These are phyloP conservation scores for Sardina pilchardus DNA, from an alignment of 2,113 vertebrate genomes.

Conservation along the genomic window DNA sequence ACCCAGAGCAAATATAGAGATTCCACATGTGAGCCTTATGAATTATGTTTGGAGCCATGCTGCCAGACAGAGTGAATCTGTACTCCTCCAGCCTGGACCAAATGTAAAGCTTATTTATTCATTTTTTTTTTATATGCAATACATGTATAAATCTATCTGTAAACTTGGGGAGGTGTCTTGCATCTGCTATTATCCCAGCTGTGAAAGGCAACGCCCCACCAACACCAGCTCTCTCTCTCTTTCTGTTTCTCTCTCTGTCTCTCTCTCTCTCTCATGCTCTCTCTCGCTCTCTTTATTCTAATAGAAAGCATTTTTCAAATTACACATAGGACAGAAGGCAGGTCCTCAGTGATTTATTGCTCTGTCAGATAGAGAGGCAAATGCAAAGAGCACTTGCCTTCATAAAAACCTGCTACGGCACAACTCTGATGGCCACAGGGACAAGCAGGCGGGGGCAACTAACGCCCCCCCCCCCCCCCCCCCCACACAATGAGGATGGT, in stretches of 20 bases:
- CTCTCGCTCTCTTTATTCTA: background rate
- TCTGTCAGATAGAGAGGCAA: background rate
- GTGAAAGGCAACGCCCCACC: background rate
- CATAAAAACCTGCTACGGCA: background rate
- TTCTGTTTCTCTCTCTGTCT: background rate
- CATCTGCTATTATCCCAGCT: background rate
- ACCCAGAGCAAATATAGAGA: background rate
- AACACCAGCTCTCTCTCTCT: background rate
- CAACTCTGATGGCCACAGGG: background rate
- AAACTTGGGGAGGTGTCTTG: background rate
- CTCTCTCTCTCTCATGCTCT: too few relatives aligned
- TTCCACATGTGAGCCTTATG: background rate
- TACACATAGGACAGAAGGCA: background rate
- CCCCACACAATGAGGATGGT: conserved; percentile 15
- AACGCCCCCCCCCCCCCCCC: background rate
- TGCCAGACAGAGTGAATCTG: background rate
- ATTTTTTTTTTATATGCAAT: background rate
- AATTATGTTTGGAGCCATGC: background rate
- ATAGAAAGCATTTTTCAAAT: background rate
- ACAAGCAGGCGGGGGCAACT: background rate
- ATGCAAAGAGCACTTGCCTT: conserved; percentile 1
- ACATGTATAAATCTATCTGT: background rate
- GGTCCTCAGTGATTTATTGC: conserved; percentile 8
- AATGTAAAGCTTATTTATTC: background rate
- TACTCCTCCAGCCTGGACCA: background rate